phyloP scores from a whole-genome alignment of 2,113 vertebrate species.

The Struthidea cinerea region DNA sequence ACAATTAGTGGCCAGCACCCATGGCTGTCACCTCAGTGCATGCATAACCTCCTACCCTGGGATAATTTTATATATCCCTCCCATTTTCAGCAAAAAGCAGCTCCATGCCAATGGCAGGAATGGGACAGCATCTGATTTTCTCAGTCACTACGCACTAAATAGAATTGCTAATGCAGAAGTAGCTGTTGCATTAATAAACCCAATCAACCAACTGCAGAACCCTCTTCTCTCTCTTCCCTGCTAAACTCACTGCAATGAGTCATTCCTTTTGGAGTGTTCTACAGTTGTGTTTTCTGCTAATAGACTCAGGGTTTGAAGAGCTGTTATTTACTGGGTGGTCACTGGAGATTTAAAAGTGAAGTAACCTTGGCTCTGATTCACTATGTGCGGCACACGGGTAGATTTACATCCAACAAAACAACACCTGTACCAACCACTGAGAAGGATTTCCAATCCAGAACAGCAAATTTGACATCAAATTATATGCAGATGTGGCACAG shows the following conservation, averaged over 20 bases:
- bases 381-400: background rate
- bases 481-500: background rate
- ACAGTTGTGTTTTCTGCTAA: constrained; percentile 3
- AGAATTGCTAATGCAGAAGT: constrained; percentile 1
- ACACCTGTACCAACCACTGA: background rate
- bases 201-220: background rate
- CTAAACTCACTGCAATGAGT: background rate
- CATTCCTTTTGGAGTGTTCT: background rate
- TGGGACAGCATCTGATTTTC: background rate
- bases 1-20: background rate
- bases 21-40: background rate
- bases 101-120: background rate
- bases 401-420: background rate
- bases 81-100: background rate
- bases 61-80: background rate
- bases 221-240: background rate
- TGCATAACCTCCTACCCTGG: background rate
- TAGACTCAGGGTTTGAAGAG: background rate
- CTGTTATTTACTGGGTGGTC: constrained; percentile 29
- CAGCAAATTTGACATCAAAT: background rate
- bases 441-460: background rate
- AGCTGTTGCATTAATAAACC: constrained; percentile 15
- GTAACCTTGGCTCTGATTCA: background rate
- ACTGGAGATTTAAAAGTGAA: constrained; percentile 31
- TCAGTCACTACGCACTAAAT: background rate